Base-by-base conservation (phyloP, 2,113 vertebrate genomes). In the Myodes glareolus region DNA sequence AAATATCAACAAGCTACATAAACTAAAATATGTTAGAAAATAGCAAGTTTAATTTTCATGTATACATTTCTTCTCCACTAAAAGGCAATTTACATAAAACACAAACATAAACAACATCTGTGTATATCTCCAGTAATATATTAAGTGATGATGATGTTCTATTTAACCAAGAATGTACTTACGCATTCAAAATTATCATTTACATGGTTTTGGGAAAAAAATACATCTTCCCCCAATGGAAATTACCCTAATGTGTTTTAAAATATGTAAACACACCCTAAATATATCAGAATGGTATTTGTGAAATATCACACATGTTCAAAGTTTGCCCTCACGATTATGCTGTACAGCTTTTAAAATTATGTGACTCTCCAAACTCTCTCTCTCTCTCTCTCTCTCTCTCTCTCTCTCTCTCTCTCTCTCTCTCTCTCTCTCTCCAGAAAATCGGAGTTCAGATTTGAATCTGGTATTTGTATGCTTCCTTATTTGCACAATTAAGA, bases 51-150 rank as follows among this genome's bases (percentile, higher is more conserved):
- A 97, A 97, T 94, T 91, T 77, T 95, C 68, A 88, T 97, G 97
- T 96, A 96, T 96, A 97, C 94, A 97, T 96, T 96, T 97, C 92
- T 92, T 91, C 86, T 80, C 86, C 68, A 82, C 63, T 95, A 91
- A 96, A 95, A 96, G 81, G 94, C 80, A 97, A 97, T 97, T 98
- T 97, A 97, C 97, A 97, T 97, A 97, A 97, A 92, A 77, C 84
- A 70, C 95, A 97, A 97, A 94, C 92, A 96, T 96, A 97, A 98
- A 97, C 95, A 98, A 96, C 97, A 97, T 97, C 97, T 97, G 97
- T 96, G 77, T 94, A 58, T 94, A 87, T 96, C 77, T 88, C 81
- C 87, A 91, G 93, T 97, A 96, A 98, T 94, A 80, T 94, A 98
- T 97, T 97, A 97, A 97, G 89, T 96, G 96, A 91, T 42, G 77